These are phyloP conservation scores for Pogoniulus pusillus DNA, from an alignment of 2,797 vertebrate species.

Conservation along the genomic window DNA sequence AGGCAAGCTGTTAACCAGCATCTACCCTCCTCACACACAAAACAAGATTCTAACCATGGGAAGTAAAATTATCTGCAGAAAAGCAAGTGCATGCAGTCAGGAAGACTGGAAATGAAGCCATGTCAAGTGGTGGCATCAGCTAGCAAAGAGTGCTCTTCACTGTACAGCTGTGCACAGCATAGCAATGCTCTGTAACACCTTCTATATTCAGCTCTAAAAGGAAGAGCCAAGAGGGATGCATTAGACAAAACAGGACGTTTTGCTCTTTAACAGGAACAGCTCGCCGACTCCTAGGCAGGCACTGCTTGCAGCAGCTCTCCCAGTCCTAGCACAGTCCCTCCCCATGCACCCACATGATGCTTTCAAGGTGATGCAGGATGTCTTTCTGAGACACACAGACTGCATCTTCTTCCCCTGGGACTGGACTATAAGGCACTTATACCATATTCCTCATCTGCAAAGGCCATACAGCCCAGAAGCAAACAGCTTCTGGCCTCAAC, in stretches of 20 bases:
- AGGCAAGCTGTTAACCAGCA: background rate
- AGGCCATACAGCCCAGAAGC: background rate
- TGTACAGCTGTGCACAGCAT: background rate
- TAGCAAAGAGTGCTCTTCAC: background rate
- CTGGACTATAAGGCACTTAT: background rate
- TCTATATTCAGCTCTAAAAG: background rate
- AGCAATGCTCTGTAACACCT: background rate
- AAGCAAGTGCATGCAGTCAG: background rate
- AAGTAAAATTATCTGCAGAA: background rate
- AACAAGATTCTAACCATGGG: background rate
- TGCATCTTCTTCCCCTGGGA: background rate
- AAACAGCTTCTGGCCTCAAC: background rate
- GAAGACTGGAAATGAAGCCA: background rate
- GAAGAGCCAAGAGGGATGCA: background rate
- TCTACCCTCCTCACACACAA: background rate
- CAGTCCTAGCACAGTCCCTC: background rate
- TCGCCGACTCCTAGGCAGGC: fast-evolving
- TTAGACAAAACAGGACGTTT: background rate
- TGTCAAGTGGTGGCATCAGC: background rate
- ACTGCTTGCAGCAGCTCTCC: background rate
- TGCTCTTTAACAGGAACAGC: background rate
- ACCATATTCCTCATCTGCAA: background rate
- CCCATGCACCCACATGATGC: background rate
- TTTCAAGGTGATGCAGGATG: background rate
- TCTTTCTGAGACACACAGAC: background rate